These are phyloP conservation scores for Gulo gulo DNA, from an alignment of 2,113 vertebrate species.

Conservation along the genomic window DNA sequence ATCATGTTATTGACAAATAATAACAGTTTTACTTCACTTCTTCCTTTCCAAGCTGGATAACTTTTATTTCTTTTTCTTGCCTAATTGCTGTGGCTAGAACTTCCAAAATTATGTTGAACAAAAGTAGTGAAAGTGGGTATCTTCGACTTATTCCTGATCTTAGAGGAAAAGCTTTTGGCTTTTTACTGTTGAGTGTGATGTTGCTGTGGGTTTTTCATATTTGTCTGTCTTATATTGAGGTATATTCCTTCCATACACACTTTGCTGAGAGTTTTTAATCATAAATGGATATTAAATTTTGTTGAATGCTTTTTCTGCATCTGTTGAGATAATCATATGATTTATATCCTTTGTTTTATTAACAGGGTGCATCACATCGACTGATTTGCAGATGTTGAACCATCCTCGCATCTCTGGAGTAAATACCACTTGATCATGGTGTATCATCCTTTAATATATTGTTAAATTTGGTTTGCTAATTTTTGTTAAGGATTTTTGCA, in stretches of 20 bases:
- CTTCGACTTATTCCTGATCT: not conserved
- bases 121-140: not conserved
- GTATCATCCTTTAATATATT: not conserved
- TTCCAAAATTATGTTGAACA: not conserved
- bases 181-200: not conserved
- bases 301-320: not conserved
- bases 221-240: not conserved
- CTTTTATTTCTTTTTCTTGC: not conserved
- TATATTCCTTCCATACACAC: not conserved
- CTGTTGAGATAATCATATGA: not conserved
- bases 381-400: not conserved
- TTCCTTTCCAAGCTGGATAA: not conserved
- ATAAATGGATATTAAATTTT: not conserved
- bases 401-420: not conserved
- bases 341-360: not conserved
- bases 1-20: not conserved
- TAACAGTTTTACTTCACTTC: not conserved
- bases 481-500: not conserved
- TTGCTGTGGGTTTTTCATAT: not conserved
- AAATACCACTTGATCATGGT: not conserved
- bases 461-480: not conserved
- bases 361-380: not conserved
- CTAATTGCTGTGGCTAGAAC: not conserved
- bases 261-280: not conserved
- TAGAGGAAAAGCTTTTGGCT: not conserved